These are phyloP conservation scores for Ameiurus melas DNA, from an alignment of 2,113 vertebrate species.

Conservation along the genomic window DNA sequence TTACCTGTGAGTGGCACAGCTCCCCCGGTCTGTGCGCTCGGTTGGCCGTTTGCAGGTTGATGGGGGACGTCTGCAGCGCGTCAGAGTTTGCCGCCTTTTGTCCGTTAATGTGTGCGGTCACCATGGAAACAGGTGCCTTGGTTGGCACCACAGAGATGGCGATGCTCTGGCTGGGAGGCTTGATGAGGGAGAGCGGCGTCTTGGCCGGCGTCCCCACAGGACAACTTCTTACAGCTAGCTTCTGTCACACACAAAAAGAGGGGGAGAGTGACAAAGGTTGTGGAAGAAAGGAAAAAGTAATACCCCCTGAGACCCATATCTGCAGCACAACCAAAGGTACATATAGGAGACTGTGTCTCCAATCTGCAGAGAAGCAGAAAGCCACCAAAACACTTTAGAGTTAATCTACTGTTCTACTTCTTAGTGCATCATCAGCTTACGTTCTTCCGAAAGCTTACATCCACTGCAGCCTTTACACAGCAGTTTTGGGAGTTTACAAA, in stretches of 20 bases:
- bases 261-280: not conserved
- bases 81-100: constrained; percentile 72
- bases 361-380: not conserved
- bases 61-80: constrained; percentile 74
- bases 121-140: constrained; percentile 81
- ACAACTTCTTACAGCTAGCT: constrained; percentile 79
- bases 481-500: not conserved
- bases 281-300: constrained; percentile 12
- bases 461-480: not conserved
- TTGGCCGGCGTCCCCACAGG: constrained; percentile 73
- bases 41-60: constrained; percentile 76
- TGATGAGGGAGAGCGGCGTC: constrained; percentile 75
- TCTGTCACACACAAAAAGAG: constrained; percentile 64
- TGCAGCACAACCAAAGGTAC: not conserved
- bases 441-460: not conserved
- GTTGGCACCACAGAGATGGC: constrained; percentile 79
- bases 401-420: constrained; percentile 24
- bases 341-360: not conserved
- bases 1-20: constrained; percentile 54
- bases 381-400: not conserved
- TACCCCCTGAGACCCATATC: not conserved
- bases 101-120: constrained; percentile 81
- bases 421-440: not conserved
- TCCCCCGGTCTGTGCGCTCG: constrained; percentile 67
- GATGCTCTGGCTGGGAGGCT: constrained; percentile 73